Percentiles rank a stretch among this genome's conserved stretches.
Conservation (phyloP, 1,140 invertebrate genomes). For the Leptinotarsa texana region DNA sequence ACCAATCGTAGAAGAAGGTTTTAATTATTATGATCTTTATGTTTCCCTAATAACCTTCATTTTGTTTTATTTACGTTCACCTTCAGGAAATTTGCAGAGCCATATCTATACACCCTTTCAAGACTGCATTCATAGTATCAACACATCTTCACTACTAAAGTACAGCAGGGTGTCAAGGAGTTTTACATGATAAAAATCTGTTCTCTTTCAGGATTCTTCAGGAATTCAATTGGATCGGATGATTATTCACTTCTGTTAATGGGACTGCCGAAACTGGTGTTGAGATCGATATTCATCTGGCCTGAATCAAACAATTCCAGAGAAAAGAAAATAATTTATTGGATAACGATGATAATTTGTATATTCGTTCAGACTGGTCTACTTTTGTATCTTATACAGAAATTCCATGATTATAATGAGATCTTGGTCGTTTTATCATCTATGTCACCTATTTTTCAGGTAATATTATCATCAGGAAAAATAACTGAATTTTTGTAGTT, state of each 20-base stretch:
- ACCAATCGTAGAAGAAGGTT: no score
- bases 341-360: constrained; percentile 1
- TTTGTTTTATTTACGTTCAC: no score
- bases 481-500: no score
- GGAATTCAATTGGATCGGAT: background rate
- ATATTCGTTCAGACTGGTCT: constrained; percentile 20
- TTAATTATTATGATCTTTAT: no score
- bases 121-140: no score
- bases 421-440: constrained; percentile 21
- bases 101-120: no score
- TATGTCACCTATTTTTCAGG: constrained; percentile 26
- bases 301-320: constrained; percentile 16
- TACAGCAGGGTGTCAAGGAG: no score
- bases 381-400: constrained; percentile 12
- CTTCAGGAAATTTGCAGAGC: no score
- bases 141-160: no score
- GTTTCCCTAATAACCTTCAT: no score
- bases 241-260: background rate
- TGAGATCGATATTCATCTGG: constrained; percentile 24
- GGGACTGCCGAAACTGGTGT: constrained; percentile 14
- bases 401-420: constrained; percentile 14
- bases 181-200: background rate
- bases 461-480: background rate
- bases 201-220: background rate
- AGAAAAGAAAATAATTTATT: constrained; percentile 10